Evolutionary conservation across 2,888 invertebrate species (phyloP), one percentile per base, ranked within the genome.

Genomic region (Oligia strigilis): DNA sequence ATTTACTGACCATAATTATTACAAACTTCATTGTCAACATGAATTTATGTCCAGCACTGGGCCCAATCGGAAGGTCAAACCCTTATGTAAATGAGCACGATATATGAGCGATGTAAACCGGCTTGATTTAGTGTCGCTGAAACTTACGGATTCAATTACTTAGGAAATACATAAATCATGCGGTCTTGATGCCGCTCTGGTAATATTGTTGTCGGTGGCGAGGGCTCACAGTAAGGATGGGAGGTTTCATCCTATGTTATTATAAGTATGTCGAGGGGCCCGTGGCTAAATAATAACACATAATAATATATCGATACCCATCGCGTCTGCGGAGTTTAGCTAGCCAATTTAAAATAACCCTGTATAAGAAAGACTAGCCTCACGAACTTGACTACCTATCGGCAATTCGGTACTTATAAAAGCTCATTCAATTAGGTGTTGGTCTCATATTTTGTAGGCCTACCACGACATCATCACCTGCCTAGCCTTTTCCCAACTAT

Each of bases 131-230:
- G 82, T 82, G 82, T 75, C 77, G 78, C 78, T 84, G 73, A 89
- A 90, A 93, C 88, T 94, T 90, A 88, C 86, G 84, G 90, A 94
- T 94, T 94, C 93, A 94, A 95, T 94, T 94, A 94, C 93, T 93
- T 92, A 90, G 91, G 90, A 92, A 92, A 92, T 90, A 92, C 92
- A 94, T 94, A 94, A 94, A 94, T 94, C 94, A 94, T 91, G 86
- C 83, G 88, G 79, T 89, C 90, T 90, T 84, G 92, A 92, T 92
- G 90, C 85, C 85, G 87, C 83, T 90, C 86, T 78, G 84, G 87
- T 91, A 90, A 91, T 90, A 91, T 87, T 83, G 83, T 85, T 84
- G 87, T 87, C 72, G 83, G 86, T 64, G 66, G 49, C 46, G 23
- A 1, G 64, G 0, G 13, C 36, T 85, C 76, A 5, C 82, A 55